phyloP scores from a whole-genome alignment of 2,113 vertebrate genomes.

The Carollia perspicillata region DNA sequence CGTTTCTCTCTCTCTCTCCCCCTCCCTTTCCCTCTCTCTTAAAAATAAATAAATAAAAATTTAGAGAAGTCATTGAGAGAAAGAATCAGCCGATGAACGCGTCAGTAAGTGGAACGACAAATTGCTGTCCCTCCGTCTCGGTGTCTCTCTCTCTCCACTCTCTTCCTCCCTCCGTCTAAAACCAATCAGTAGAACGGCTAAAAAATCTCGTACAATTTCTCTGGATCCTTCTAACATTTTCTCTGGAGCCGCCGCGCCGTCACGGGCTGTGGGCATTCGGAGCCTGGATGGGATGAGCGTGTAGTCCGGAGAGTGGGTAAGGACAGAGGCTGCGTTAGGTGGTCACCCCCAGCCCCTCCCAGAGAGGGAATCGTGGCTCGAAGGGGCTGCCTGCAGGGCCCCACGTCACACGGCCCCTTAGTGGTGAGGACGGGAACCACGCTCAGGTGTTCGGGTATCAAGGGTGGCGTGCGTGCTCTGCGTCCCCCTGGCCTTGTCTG shows the following conservation, averaged over 20 bases:
- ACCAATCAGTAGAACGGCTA: too few relatives aligned
- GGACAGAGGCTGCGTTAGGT: neutral
- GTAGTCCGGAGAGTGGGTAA: neutral
- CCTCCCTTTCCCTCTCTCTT: too few relatives aligned
- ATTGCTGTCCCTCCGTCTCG: too few relatives aligned
- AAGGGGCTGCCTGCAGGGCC: neutral
- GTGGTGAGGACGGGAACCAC: neutral
- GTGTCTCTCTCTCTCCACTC: too few relatives aligned
- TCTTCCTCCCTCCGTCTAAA: too few relatives aligned
- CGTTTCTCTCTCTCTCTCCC: too few relatives aligned
- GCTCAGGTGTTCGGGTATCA: neutral
- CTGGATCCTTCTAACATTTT: neutral
- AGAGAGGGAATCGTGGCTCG: neutral
- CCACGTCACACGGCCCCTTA: rapidly evolving
- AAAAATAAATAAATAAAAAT: too few relatives aligned
- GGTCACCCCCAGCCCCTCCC: neutral
- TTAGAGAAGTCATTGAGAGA: too few relatives aligned
- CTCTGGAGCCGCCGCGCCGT: neutral
- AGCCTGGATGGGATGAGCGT: neutral
- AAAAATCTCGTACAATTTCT: neutral
- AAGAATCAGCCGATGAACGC: too few relatives aligned
- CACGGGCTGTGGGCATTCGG: neutral
- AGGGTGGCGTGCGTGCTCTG: too few relatives aligned
- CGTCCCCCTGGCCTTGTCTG: neutral
- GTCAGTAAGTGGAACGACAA: too few relatives aligned